Evolutionary conservation across 2,888 invertebrate species (phyloP).

Genomic region (Conus canariensis): DNA sequence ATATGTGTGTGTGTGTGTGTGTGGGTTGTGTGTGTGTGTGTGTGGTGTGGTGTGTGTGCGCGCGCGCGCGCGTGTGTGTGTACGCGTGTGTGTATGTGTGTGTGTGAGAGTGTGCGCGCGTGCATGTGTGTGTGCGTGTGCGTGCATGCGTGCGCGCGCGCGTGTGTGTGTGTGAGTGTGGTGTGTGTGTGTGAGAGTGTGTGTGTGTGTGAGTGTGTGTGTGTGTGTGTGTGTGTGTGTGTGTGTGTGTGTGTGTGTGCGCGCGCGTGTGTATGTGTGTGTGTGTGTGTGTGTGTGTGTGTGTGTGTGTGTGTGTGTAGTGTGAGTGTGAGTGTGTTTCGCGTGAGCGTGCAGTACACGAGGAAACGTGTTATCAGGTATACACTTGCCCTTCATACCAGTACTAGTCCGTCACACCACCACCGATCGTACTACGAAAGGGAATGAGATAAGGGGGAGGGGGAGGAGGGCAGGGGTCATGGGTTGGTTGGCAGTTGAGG

Average conservation of each 20-base stretch:
- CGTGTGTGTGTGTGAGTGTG: not conserved
- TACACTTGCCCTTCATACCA: no score
- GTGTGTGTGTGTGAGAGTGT: not conserved
- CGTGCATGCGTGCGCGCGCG: conserved; percentile 7
- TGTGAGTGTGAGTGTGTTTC: no score
- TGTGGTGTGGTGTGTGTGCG: not conserved
- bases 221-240: no score
- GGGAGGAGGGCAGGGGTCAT: not conserved
- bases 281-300: no score
- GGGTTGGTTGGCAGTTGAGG: not conserved
- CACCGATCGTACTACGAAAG: not conserved
- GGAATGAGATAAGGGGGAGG: not conserved
- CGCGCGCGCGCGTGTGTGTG: not conserved
- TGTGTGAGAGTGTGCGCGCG: conserved; percentile 13
- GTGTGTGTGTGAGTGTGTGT: not conserved
- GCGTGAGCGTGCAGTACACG: no score
- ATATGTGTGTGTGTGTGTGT: conserved; percentile 2
- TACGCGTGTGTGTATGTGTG: not conserved
- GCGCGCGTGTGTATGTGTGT: no score
- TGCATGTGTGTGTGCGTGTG: not conserved
- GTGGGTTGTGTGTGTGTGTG: conserved; percentile 2
- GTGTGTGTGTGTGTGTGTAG: no score
- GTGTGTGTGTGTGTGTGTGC: no score
- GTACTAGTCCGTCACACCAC: no score
- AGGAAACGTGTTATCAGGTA: no score